Evolutionary conservation across 2,797 vertebrate species (phyloP).

Genomic region (Trematomus bernacchii): DNA sequence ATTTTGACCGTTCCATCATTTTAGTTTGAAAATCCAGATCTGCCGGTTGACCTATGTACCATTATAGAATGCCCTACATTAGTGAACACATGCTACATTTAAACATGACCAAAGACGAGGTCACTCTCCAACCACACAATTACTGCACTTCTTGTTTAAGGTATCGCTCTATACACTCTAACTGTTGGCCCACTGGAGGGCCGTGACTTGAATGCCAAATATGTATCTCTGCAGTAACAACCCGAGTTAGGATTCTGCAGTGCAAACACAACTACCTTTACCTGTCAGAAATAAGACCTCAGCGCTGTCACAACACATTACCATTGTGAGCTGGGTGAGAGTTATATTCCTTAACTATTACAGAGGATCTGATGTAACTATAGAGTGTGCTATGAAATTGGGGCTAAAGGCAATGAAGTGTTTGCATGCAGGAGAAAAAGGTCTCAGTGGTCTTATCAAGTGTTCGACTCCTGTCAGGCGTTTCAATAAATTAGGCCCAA

Average conservation of each 20-base stretch:
- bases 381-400: constrained; percentile 31
- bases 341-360: constrained; percentile 32
- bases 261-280: constrained; percentile 33
- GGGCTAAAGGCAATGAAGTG: constrained; percentile 17
- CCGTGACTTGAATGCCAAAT: constrained; percentile 56
- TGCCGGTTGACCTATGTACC: not conserved
- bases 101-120: constrained; percentile 23
- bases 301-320: constrained; percentile 30
- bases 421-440: constrained; percentile 4
- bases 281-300: constrained; percentile 36
- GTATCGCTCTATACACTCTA: constrained; percentile 38
- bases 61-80: not conserved
- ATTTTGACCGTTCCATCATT: constrained; percentile 12
- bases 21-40: constrained; percentile 16
- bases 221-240: constrained; percentile 33
- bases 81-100: constrained; percentile 28
- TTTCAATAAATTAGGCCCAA: constrained; percentile 27
- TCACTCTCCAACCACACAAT: constrained; percentile 45
- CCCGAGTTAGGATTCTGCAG: constrained; percentile 46
- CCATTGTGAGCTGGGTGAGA: not conserved
- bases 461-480: not conserved
- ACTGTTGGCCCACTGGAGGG: constrained; percentile 52
- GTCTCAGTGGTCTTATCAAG: constrained; percentile 6
- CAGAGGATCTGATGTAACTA: constrained; percentile 40
- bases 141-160: constrained; percentile 49